Evolutionary conservation across 2,888 invertebrate species (phyloP), one percentile per base, ranked within the genome.

Genomic region (Lasioglossum malachurum): DNA sequence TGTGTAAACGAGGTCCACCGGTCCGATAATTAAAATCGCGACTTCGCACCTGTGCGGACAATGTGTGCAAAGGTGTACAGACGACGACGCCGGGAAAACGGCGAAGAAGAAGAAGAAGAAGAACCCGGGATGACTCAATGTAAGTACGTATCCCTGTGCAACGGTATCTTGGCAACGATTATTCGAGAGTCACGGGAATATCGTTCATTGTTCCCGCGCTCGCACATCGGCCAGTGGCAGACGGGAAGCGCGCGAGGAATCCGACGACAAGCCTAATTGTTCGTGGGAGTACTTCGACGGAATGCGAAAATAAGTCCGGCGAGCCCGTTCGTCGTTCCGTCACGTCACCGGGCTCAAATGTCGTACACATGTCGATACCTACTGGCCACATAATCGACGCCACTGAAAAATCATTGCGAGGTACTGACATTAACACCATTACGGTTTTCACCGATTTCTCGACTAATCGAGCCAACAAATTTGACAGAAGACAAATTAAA

Each of bases 251-350:
- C 78, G 86, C 90, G 80, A 85, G 77, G 87, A 89, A 89, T 90
- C 82, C 74, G 86, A 82, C 88, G 87, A 79, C 88, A 76, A 88
- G 85, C 83, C 89, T 90, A 90, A 90, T 91, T 90, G 90, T 90
- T 90, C 89, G 86, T 82, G 83, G 77, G 76, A 82, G 82, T 81
- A 87, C 84, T 78, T 88, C 80, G 16, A 57, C 81, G 90, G 94
- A 93, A 93, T 94, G 92, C 91, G 92, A 92, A 93, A 92, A 89
- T 88, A 87, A 84, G 84, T 57, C 78, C 84, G 82, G 81, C 83
- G 72, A 78, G 74, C 80, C 75, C 75, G 77, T 78, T 49, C 49
- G 53, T 49, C 85, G 78, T 77, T 86, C 82, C 80, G 72, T 87
- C 86, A 77, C 77, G 75, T 81, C 72, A 82, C 53, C 83, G 67